These are phyloP conservation scores for Lota lota DNA, from an alignment of 2,113 vertebrate species.

Conservation along the genomic window DNA sequence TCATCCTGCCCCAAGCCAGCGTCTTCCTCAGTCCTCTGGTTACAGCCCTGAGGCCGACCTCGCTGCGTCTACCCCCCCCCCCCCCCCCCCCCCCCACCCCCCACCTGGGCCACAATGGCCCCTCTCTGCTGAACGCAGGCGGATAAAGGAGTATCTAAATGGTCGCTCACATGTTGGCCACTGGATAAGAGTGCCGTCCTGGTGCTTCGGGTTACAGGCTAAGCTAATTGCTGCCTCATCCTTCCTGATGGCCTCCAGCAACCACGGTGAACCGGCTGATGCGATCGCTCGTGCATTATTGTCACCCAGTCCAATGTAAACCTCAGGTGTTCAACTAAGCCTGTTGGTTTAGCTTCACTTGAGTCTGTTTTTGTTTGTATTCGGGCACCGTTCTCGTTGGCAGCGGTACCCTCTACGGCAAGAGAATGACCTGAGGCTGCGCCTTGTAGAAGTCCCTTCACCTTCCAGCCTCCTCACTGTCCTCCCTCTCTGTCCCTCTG, in stretches of 20 bases:
- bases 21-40: conserved; percentile 55
- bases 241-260: conserved; percentile 58
- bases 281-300: no score
- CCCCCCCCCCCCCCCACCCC: conserved; percentile 17
- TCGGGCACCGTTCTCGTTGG: no score
- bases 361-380: no score
- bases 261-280: not conserved
- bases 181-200: conserved; percentile 54
- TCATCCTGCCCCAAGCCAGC: conserved; percentile 49
- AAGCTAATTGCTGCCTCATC: conserved; percentile 59
- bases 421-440: no score
- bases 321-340: no score
- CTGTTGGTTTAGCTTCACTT: no score
- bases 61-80: not conserved
- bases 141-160: conserved; percentile 68
- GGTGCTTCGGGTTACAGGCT: conserved; percentile 65
- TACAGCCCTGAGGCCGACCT: conserved; percentile 59
- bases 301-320: no score
- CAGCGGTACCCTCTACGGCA: no score
- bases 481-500: conserved; percentile 16
- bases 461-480: not conserved
- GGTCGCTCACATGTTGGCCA: conserved; percentile 66
- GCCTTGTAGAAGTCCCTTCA: conserved; percentile 1
- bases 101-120: conserved; percentile 59
- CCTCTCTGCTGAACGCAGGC: conserved; percentile 56